Evolutionary conservation across 2,113 vertebrate genomes (phyloP).

Genomic region (Jaculus jaculus): DNA sequence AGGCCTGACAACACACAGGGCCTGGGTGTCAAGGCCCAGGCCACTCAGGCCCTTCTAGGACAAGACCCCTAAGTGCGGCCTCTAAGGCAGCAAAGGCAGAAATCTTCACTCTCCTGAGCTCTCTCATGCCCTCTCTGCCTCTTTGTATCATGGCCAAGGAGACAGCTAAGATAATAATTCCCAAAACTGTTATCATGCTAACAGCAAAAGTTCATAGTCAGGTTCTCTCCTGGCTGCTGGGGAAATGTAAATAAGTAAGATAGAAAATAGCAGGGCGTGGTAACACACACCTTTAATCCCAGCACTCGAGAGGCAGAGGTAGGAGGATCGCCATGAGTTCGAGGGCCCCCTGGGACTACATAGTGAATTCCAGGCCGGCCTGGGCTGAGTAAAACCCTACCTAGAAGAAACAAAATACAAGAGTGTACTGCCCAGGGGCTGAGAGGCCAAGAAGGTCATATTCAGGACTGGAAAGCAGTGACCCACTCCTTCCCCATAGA

Average conservation of each 20-base stretch:
- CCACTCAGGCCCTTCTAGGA: background rate
- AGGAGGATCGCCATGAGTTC: too few species aligned
- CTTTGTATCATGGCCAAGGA: background rate
- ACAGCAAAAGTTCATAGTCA: slow-evolving; percentile 16
- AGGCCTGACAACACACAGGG: background rate
- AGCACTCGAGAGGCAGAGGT: too few species aligned
- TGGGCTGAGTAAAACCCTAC: too few species aligned
- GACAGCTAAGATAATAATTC: slow-evolving; percentile 26
- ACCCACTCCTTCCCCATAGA: background rate
- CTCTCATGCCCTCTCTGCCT: background rate
- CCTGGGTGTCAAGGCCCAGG: slow-evolving; percentile 48
- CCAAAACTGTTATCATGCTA: slow-evolving; percentile 2
- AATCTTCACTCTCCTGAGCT: background rate
- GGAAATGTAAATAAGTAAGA: slow-evolving; percentile 40
- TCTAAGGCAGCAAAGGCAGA: background rate
- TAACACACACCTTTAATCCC: too few species aligned
- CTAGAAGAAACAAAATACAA: too few species aligned
- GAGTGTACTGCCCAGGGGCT: background rate
- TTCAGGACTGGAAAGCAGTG: background rate
- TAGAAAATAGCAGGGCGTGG: too few species aligned
- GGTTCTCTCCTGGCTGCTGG: background rate
- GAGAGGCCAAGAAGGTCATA: background rate
- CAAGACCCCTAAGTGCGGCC: background rate
- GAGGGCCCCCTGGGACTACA: too few species aligned
- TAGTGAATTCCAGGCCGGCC: too few species aligned